Base-by-base conservation (phyloP, 2,888 invertebrate genomes). In the Diarsia dahlii region DNA sequence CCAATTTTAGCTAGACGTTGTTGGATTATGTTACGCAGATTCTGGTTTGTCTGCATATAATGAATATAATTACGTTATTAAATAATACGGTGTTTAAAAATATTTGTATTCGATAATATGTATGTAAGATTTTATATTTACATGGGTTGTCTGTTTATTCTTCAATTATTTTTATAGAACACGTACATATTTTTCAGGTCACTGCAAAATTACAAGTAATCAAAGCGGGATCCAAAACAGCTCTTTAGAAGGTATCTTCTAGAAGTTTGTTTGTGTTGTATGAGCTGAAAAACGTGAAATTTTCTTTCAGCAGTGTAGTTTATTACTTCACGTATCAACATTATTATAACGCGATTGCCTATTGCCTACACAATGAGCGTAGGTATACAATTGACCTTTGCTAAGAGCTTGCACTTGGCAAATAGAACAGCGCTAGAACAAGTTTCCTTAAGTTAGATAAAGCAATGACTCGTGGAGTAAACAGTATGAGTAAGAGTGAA, bases 401-500 rank as follows among this genome's bases (percentile, higher is more conserved):
- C 68, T 80, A 60, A 79, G 56, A 74, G 79, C 72, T 80, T 75
- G 56, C 77, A 84, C 76, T 84, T 72, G 75, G 56, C 76, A 87
- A 84, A 81, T 82, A 73, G 70, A 70, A 85, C 83, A 65, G 76
- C 70, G 54, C 84, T 73, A 78, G 71, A 81, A 88, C 87, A 80
- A 84, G 88, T 81, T 85, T 82, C 78, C 80, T 83, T 76, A 84
- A 84, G 80, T 90, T 80, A 82, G 88, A 88, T 86, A 85, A 87
- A 80, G 75, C 86, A 78, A 89, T 90, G 90, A 91, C 84, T 89
- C 85, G 87, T 76, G 84, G 84, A 76, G 84, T 86, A 89, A 87
- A 85, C 86, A 89, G 84, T 71, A 84, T 92, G 93, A 94, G 92
- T 94, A 94, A 93, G 92, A 93, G 91, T 93, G 91, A 93, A 91